Percentiles rank a stretch among this genome's conserved stretches.
phyloP scores from a whole-genome alignment of 53 echinoderm and acorn worm species.

The Temnopleurus reevesii region DNA sequence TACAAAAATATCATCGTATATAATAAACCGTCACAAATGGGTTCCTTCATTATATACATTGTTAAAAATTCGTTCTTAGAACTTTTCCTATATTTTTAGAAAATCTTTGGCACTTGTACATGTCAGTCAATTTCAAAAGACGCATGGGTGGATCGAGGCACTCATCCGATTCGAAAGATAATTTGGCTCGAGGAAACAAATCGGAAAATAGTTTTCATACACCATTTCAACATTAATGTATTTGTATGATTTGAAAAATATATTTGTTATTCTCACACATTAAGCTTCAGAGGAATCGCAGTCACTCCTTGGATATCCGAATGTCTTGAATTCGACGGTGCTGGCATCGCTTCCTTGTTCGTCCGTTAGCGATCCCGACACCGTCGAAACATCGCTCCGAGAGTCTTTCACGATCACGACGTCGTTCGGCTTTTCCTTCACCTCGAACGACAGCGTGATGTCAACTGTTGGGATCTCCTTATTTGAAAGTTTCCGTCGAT shows the following conservation, averaged over 20 bases:
- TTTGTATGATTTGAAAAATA: neutral
- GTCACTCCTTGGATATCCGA: constrained; percentile 47
- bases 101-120: constrained; percentile 19
- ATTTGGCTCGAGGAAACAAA: neutral
- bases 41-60: neutral
- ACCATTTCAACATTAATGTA: neutral
- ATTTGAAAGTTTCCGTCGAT: neutral
- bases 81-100: neutral
- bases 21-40: neutral
- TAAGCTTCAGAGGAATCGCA: constrained; percentile 19
- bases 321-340: constrained; percentile 54
- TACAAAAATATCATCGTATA: neutral
- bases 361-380: constrained; percentile 17
- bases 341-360: constrained; percentile 42
- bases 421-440: constrained; percentile 1
- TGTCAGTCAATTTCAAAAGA: too few relatives aligned
- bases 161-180: neutral
- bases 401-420: neutral
- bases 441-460: constrained; percentile 47
- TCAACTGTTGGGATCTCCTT: constrained; percentile 54
- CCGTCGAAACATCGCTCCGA: constrained; percentile 1
- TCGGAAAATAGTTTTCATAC: neutral
- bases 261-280: neutral
- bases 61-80: neutral
- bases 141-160: neutral